These are phyloP conservation scores for Miltochrista miniata DNA, from an alignment of 2,888 invertebrate species.

Conservation along the genomic window DNA sequence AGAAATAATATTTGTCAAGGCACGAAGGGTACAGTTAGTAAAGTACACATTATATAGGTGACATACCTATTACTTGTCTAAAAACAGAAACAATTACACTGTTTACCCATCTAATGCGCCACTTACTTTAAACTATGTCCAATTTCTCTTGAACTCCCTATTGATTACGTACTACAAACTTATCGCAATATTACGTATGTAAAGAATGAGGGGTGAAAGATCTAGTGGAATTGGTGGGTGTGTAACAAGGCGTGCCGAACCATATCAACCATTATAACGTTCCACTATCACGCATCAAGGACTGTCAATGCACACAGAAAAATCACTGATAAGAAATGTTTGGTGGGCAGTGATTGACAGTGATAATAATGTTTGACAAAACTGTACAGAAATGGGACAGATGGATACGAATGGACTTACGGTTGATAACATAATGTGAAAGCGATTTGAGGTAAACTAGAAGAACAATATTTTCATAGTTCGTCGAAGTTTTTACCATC, in stretches of 20 bases:
- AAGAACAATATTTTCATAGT: background rate
- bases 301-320: conserved; percentile 52
- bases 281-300: conserved; percentile 47
- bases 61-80: conserved; percentile 23
- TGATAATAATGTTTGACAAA: conserved; percentile 27
- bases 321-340: conserved; percentile 39
- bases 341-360: conserved; percentile 33
- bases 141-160: conserved; percentile 21
- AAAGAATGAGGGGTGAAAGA: conserved; percentile 10
- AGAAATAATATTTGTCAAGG: no score
- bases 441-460: background rate
- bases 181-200: background rate
- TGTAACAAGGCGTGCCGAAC: conserved; percentile 51
- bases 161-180: background rate
- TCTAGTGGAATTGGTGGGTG: conserved; percentile 34
- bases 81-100: conserved; percentile 39
- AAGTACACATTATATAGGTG: no score
- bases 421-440: conserved; percentile 4
- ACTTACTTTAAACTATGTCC: conserved; percentile 26
- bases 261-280: conserved; percentile 63
- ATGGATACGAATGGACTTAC: conserved; percentile 10
- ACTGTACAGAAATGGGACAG: conserved; percentile 7
- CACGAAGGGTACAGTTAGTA: no score
- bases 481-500: background rate
- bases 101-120: conserved; percentile 37